Evolutionary conservation across 2,113 vertebrate species (phyloP).

Genomic region (Oryzias curvinotus): DNA sequence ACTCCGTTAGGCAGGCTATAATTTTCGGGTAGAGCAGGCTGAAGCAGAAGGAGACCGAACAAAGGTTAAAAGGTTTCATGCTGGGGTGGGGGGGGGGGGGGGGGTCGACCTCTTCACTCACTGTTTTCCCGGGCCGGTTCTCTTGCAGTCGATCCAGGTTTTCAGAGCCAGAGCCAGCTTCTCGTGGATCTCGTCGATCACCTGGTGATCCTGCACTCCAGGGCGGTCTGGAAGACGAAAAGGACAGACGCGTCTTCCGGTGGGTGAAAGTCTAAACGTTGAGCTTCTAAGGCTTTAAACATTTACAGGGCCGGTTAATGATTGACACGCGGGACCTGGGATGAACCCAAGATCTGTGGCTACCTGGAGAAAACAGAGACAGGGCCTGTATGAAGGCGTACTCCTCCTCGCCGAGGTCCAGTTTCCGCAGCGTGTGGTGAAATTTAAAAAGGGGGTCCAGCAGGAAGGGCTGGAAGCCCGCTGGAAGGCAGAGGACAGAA

Average conservation of each 20-base stretch:
- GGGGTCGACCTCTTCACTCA: slow-evolving; percentile 10
- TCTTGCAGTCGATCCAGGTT: slow-evolving; percentile 59
- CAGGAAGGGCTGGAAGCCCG: slow-evolving; percentile 79
- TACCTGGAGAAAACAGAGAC: slow-evolving; percentile 62
- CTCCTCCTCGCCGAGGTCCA: slow-evolving; percentile 72
- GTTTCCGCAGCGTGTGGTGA: slow-evolving; percentile 72
- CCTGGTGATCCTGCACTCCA: slow-evolving; percentile 54
- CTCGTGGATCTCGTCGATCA: slow-evolving; percentile 47
- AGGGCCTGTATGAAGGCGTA: slow-evolving; percentile 53
- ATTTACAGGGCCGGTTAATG: slow-evolving; percentile 25
- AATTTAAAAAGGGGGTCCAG: slow-evolving; percentile 81
- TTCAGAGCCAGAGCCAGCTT: slow-evolving; percentile 37
- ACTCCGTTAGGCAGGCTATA: slow-evolving; percentile 79
- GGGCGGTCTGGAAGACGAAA: slow-evolving; percentile 59
- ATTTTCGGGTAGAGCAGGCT: slow-evolving; percentile 83
- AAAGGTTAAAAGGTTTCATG: background rate
- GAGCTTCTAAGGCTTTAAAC: slow-evolving; percentile 7
- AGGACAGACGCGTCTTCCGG: background rate
- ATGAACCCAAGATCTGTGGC: slow-evolving; percentile 5
- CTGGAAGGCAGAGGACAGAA: slow-evolving; percentile 52
- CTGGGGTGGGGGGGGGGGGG: background rate
- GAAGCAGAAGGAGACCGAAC: slow-evolving; percentile 5
- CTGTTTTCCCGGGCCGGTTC: slow-evolving; percentile 44
- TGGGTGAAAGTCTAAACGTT: background rate
- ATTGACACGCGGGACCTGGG: slow-evolving; percentile 9